Conservation (phyloP, 1,140 invertebrate genomes). For the Zaprionus kolodkinae region DNA sequence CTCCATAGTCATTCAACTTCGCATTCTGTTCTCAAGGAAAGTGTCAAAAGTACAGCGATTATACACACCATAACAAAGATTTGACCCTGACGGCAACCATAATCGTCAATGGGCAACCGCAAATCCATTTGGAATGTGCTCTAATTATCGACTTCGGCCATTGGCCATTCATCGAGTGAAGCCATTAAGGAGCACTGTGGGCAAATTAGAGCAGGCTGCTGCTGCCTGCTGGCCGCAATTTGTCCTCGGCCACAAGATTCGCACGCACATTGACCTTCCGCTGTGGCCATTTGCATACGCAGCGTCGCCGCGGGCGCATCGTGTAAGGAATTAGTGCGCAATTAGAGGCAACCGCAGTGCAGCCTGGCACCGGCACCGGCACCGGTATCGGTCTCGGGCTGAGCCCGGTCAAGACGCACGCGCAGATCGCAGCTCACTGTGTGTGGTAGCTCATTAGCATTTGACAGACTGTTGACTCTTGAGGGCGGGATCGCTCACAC, state of each 20-base stretch:
- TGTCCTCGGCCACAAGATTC: conserved; percentile 65
- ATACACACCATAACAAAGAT: neutral
- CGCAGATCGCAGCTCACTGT: conserved; percentile 21
- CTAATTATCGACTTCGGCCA: conserved; percentile 66
- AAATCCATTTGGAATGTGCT: conserved; percentile 66
- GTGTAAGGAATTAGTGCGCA: conserved; percentile 65
- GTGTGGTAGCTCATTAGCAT: conserved; percentile 66
- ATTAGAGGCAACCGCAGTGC: conserved; percentile 63
- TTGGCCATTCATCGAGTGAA: conserved; percentile 51
- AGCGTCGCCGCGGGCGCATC: conserved; percentile 58
- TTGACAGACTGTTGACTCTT: conserved; percentile 30
- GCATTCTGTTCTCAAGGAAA: neutral
- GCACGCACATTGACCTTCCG: conserved; percentile 80
- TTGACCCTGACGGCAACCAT: conserved; percentile 19
- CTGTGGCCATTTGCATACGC: conserved; percentile 76
- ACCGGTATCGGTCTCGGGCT: neutral
- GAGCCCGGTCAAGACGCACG: conserved; percentile 10
- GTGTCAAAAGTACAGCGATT: neutral
- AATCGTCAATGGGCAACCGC: conserved; percentile 48
- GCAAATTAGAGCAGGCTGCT: conserved; percentile 66
- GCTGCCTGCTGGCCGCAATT: conserved; percentile 43
- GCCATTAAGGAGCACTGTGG: conserved; percentile 51
- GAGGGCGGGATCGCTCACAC: conserved; percentile 12
- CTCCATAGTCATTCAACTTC: neutral
- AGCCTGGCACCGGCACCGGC: conserved; percentile 2